These are phyloP conservation scores for Macroramphosus scolopax DNA, from an alignment of 2,797 vertebrate species.

Conservation along the genomic window DNA sequence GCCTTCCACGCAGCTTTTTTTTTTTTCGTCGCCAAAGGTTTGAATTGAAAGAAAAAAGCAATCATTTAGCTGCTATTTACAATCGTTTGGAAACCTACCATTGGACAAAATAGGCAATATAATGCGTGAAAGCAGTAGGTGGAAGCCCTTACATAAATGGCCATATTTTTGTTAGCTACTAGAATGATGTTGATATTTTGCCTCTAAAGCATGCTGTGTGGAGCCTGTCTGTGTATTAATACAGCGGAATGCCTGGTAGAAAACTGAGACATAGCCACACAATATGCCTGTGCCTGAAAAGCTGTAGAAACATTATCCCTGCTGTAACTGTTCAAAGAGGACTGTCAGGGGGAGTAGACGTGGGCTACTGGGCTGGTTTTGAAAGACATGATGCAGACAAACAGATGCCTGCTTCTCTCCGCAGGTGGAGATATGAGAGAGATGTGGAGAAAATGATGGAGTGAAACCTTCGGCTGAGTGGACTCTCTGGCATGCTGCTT, in stretches of 20 bases:
- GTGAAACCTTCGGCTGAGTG: slow-evolving; percentile 34
- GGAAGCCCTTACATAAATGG: slow-evolving; percentile 66
- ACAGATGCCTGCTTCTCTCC: slow-evolving; percentile 48
- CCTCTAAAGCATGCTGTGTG: slow-evolving; percentile 80
- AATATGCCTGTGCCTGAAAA: slow-evolving; percentile 82
- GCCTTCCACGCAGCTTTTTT: slow-evolving; percentile 45
- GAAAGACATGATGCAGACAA: slow-evolving; percentile 52
- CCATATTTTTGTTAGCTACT: slow-evolving; percentile 78
- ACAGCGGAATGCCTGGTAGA: slow-evolving; percentile 79
- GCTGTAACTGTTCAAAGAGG: slow-evolving; percentile 72
- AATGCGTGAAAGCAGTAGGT: slow-evolving; percentile 62
- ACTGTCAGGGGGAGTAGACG: slow-evolving; percentile 66
- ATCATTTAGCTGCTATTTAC: slow-evolving; percentile 83
- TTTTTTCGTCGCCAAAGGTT: slow-evolving; percentile 70
- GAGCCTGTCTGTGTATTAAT: slow-evolving; percentile 77
- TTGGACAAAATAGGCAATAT: slow-evolving; percentile 70
- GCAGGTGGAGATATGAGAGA: slow-evolving; percentile 59
- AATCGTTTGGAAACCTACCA: slow-evolving; percentile 72
- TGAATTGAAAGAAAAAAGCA: slow-evolving; percentile 71
- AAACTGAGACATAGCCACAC: slow-evolving; percentile 75
- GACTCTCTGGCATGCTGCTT: slow-evolving; percentile 45
- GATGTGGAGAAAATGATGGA: slow-evolving; percentile 46
- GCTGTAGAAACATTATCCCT: slow-evolving; percentile 75
- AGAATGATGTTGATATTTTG: slow-evolving; percentile 78
- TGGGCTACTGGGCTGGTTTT: slow-evolving; percentile 63